phyloP scores from a whole-genome alignment of 2,113 vertebrate genomes.

The Colistium nudipinnis region DNA sequence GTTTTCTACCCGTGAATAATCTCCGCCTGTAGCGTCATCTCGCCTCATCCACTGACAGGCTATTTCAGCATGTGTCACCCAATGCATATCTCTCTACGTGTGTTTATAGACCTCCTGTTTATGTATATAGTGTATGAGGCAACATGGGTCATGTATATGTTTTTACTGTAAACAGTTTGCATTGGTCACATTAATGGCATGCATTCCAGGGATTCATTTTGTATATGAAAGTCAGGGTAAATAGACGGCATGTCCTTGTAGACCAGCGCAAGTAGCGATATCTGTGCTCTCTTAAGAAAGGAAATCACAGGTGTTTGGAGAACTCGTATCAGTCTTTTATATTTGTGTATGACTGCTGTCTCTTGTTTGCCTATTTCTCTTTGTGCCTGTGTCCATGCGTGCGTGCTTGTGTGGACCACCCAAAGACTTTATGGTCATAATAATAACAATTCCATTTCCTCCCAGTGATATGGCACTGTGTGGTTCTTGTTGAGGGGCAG shows the following conservation, averaged over 20 bases:
- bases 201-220: conserved; percentile 36
- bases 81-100: conserved; percentile 8
- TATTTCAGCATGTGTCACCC: conserved; percentile 10
- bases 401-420: conserved; percentile 72
- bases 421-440: conserved; percentile 72
- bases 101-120: conserved; percentile 35
- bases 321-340: conserved; percentile 41
- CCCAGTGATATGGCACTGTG: conserved; percentile 59
- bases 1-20: conserved; percentile 39
- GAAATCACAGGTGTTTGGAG: conserved; percentile 53
- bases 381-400: conserved; percentile 17
- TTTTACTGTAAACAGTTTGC: conserved; percentile 36
- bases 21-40: conserved; percentile 40
- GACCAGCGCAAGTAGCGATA: conserved; percentile 6
- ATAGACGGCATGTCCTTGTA: conserved; percentile 9
- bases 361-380: conserved; percentile 25
- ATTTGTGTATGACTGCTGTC: conserved; percentile 39
- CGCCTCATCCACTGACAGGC: conserved; percentile 16
- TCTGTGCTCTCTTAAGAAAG: not conserved
- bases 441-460: conserved; percentile 78
- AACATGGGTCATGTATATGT: conserved; percentile 11
- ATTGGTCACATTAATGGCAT: conserved; percentile 29
- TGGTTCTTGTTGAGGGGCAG: conserved; percentile 43
- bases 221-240: conserved; percentile 11
- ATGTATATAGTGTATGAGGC: conserved; percentile 12